phyloP scores from a whole-genome alignment of 1,140 invertebrate genomes.

The Galendromus occidentalis region DNA sequence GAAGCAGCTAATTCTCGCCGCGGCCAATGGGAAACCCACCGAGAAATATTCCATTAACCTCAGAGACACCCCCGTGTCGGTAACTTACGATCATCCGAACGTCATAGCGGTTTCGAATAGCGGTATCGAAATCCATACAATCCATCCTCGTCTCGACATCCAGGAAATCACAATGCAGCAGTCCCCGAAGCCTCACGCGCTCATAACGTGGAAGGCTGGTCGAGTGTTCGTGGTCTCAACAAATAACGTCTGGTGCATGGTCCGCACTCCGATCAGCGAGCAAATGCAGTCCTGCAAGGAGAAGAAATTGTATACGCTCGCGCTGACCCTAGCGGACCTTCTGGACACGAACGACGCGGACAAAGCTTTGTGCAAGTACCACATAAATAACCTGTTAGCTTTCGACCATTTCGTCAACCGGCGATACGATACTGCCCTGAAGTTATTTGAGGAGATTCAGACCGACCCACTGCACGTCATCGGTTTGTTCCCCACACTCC shows the following conservation, averaged over 20 bases:
- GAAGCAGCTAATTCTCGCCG: background rate
- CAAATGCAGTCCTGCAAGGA: constrained; percentile 61
- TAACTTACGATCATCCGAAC: constrained; percentile 77
- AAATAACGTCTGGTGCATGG: constrained; percentile 66
- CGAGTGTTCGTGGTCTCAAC: constrained; percentile 63
- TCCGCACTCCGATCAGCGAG: constrained; percentile 47
- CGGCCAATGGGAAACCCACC: background rate
- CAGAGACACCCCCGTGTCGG: background rate
- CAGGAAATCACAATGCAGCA: constrained; percentile 39
- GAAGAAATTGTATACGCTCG: constrained; percentile 77
- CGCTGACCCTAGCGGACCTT: constrained; percentile 71
- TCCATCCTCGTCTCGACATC: constrained; percentile 45
- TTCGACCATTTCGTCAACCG: constrained; percentile 72
- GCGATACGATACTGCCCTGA: constrained; percentile 69
- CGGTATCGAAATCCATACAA: constrained; percentile 55
- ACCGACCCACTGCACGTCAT: constrained; percentile 89
- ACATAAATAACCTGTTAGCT: constrained; percentile 73
- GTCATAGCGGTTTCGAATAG: constrained; percentile 54
- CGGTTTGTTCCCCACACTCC: constrained; percentile 67
- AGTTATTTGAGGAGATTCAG: constrained; percentile 62
- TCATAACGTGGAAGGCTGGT: constrained; percentile 35
- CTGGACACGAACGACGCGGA: constrained; percentile 58
- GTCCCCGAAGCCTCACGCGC: background rate
- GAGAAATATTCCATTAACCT: background rate
- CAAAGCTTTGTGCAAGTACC: constrained; percentile 53